phyloP scores from a whole-genome alignment of 2,797 vertebrate genomes.

The Threskiornis aethiopicus region DNA sequence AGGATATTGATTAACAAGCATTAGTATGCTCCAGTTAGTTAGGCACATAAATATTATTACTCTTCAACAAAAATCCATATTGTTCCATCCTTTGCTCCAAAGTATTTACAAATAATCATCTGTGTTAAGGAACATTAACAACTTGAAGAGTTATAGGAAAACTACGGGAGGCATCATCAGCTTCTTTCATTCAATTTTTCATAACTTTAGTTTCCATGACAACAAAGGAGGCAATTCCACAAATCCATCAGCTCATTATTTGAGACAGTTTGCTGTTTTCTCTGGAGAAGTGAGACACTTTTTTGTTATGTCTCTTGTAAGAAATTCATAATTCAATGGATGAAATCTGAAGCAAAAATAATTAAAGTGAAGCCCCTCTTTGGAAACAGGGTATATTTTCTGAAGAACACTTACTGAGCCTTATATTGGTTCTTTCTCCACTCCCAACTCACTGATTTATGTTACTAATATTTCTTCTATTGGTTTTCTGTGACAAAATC shows the following conservation, averaged over 20 bases:
- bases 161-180: background rate
- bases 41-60: background rate
- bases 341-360: constrained; percentile 51
- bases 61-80: background rate
- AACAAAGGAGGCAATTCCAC: constrained; percentile 45
- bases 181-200: constrained; percentile 46
- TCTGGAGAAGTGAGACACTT: background rate
- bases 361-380: constrained; percentile 48
- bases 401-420: constrained; percentile 23
- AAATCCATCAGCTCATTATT: constrained; percentile 42
- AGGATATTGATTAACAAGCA: background rate
- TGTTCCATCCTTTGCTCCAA: background rate
- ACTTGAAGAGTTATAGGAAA: background rate
- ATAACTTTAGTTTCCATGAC: constrained; percentile 57
- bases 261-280: constrained; percentile 22
- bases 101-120: background rate
- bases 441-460: background rate
- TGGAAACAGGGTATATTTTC: constrained; percentile 28
- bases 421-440: background rate
- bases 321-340: constrained; percentile 28
- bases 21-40: background rate
- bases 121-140: background rate
- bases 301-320: constrained; percentile 1
- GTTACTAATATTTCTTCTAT: background rate
- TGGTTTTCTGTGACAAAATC: background rate